Base-by-base conservation (phyloP, 2,113 vertebrate genomes). In the Dolichallabes microphthalmus region DNA sequence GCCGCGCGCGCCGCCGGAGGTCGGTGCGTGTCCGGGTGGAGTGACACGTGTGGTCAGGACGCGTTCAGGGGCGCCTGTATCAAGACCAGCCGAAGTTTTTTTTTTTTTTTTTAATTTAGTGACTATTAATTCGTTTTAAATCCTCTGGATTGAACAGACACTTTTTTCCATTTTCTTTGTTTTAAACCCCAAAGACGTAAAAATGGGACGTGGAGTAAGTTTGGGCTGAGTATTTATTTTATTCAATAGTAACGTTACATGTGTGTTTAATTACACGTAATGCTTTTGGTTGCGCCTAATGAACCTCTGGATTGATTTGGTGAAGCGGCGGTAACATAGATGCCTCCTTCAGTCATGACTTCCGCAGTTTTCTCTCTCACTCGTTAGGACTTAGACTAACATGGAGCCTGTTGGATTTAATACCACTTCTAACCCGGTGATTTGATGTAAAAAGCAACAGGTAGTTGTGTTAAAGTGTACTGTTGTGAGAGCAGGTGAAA, bases 171-270 rank as follows among this genome's bases (percentile, higher is more conserved):
- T 85, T 35, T 13, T 87, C 45, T 25, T 85, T 61, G 82, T 85
- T 64, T 9, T 22, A 61, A 85, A 20, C 10, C n/a, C 87, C 78
- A 80, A 83, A 82, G 50, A 76, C 50, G 88, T 87, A 90, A 85
- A 45, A 89, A 95, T 95, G 95, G 94, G 95, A 90, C 87, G 93
- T 92, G 95, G 95, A 93, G 95, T 95, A 89, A 95, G 95, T 95
- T 91, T 73, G 35, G 2, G 39, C 19, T 74, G 22, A 50, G 14
- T 30, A 20, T 1, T 14, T 78, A 27, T 45, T 78, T 64, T 27
- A 69, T 17, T 71, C 27, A 57, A 39, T 3, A 25, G 27, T 58
- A 4, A 45, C 7, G 45, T 45, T 50, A 11, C 78, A 11, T 30
- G 20, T 27, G 45, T 45, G 45, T 66, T 7, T 77, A 8, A 25